Conservation (phyloP, 2,888 invertebrate genomes). For the Listrodromus nycthemerus region DNA sequence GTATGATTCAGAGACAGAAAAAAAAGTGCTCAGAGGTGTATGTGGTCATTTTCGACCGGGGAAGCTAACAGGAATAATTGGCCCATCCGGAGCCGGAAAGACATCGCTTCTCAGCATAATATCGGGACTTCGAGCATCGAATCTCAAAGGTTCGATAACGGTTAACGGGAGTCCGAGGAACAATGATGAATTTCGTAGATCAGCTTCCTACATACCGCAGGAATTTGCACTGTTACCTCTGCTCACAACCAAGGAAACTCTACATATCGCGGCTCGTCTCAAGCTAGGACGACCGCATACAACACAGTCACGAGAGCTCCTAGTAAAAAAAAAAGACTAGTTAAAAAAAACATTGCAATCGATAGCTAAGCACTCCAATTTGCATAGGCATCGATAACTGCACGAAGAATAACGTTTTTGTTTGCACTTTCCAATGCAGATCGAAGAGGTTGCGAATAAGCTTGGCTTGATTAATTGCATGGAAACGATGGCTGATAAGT, state of each 20-base stretch:
- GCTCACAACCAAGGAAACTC: slow-evolving; percentile 86
- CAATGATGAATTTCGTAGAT: slow-evolving; percentile 89
- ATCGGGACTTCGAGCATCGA: slow-evolving; percentile 86
- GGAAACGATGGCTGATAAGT: slow-evolving; percentile 85
- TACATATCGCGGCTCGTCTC: slow-evolving; percentile 86
- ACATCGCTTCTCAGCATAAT: slow-evolving; percentile 91
- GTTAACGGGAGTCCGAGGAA: slow-evolving; percentile 89
- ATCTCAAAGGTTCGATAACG: slow-evolving; percentile 87
- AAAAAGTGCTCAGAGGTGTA: slow-evolving; percentile 86
- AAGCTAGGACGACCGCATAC: slow-evolving; percentile 83
- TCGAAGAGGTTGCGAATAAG: slow-evolving; percentile 85
- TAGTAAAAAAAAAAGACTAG: slow-evolving; percentile 67
- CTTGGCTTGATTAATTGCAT: slow-evolving; percentile 85
- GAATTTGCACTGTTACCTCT: slow-evolving; percentile 86
- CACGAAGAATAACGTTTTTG: no score
- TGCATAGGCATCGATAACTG: no score
- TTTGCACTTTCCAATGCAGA: slow-evolving; percentile 78
- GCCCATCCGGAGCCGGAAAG: slow-evolving; percentile 92
- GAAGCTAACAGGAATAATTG: slow-evolving; percentile 88
- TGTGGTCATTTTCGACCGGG: slow-evolving; percentile 88
- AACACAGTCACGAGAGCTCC: slow-evolving; percentile 66
- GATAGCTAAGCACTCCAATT: no score
- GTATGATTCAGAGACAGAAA: slow-evolving; percentile 71
- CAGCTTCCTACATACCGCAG: slow-evolving; percentile 90
- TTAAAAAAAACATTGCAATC: background rate